Evolutionary conservation across 1,140 invertebrate genomes (phyloP).

Genomic region (Lepidostoma basale): DNA sequence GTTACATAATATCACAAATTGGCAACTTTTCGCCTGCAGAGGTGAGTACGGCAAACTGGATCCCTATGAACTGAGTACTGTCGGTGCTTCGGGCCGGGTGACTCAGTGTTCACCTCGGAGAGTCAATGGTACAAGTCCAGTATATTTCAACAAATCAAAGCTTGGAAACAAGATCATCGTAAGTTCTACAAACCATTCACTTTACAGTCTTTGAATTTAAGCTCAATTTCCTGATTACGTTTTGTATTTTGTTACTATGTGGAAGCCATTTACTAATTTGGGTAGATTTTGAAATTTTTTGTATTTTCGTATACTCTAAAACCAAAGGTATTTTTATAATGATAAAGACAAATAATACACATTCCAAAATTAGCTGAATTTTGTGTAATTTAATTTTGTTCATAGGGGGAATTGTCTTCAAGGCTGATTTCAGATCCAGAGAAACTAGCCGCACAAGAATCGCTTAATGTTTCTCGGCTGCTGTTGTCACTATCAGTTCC

Average conservation of each 20-base stretch:
- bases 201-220: conserved; percentile 41
- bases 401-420: conserved; percentile 33
- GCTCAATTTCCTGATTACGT: conserved; percentile 31
- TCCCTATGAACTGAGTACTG: too few relatives aligned
- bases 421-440: conserved; percentile 49
- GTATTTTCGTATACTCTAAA: conserved; percentile 14
- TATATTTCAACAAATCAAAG: too few relatives aligned
- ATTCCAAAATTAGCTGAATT: background rate
- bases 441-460: conserved; percentile 52
- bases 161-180: too few relatives aligned
- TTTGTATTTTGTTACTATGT: conserved; percentile 18
- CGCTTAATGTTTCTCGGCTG: conserved; percentile 50
- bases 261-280: conserved; percentile 29
- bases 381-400: background rate
- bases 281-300: background rate
- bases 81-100: too few relatives aligned
- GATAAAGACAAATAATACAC: background rate
- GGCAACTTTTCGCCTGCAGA: conserved; percentile 13
- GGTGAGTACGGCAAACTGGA: conserved; percentile 11
- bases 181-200: background rate
- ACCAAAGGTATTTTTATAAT: background rate
- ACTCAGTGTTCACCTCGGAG: too few relatives aligned
- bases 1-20: conserved; percentile 42
- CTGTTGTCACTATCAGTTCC: conserved; percentile 36
- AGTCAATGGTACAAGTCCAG: too few relatives aligned